Conservation (phyloP, 2,797 vertebrate genomes). For the Muscicapa comitata region DNA sequence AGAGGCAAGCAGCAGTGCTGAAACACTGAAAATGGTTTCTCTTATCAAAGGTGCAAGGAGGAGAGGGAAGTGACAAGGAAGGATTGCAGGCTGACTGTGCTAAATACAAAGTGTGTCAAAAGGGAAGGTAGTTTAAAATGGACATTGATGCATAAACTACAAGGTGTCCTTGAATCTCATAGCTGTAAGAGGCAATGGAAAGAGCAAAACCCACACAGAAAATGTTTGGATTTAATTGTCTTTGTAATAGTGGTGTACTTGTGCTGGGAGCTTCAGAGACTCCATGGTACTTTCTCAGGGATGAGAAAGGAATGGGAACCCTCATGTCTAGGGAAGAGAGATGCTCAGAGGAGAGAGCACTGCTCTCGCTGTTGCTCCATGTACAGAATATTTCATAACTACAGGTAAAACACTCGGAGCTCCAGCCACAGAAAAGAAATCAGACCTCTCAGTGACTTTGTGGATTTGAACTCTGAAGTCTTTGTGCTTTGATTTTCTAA, state of each 20-base stretch:
- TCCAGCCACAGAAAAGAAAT: not conserved
- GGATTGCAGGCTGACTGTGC: not conserved
- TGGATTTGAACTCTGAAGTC: not conserved
- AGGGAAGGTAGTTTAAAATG: not conserved
- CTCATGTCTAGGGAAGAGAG: not conserved
- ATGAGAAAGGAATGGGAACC: not conserved
- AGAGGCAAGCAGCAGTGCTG: not conserved
- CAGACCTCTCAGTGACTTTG: not conserved
- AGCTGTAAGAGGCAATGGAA: not conserved
- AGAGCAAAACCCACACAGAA: not conserved
- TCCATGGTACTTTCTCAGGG: not conserved
- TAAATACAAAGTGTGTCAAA: not conserved
- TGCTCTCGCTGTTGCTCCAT: not conserved
- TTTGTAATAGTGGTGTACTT: not conserved
- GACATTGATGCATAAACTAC: not conserved
- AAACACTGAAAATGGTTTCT: not conserved
- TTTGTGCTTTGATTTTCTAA: not conserved
- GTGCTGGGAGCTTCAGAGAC: accelerated
- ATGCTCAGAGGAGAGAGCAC: accelerated
- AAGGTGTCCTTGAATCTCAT: not conserved
- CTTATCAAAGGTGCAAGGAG: not conserved
- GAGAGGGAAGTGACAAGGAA: not conserved
- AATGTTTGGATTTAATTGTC: not conserved
- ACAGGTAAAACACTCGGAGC: not conserved
- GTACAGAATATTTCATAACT: not conserved